Evolutionary conservation across 2,888 invertebrate genomes (phyloP).

Genomic region (Tetragnatha montana): DNA sequence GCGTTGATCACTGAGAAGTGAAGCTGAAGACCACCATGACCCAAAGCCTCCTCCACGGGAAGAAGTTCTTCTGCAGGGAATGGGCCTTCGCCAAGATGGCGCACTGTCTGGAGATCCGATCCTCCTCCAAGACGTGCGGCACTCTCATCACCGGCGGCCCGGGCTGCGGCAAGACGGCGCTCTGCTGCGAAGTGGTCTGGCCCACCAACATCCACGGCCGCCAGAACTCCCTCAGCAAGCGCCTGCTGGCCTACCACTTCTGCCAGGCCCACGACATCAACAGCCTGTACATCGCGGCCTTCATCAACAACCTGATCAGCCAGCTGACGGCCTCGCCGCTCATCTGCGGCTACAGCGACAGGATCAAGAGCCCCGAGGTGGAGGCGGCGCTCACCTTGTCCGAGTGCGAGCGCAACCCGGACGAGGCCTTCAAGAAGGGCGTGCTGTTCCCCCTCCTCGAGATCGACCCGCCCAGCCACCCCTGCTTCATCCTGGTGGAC

Average conservation of each 20-base stretch:
- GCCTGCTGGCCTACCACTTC: constrained; percentile 91
- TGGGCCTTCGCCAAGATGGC: constrained; percentile 97
- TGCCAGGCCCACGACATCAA: constrained; percentile 84
- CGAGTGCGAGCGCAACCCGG: constrained; percentile 90
- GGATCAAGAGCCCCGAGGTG: constrained; percentile 87
- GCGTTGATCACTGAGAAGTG: constrained; percentile 49
- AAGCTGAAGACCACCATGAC: constrained; percentile 72
- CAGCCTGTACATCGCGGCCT: constrained; percentile 89
- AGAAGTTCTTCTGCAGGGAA: constrained; percentile 91
- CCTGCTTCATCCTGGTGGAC: constrained; percentile 90
- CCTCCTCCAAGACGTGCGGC: constrained; percentile 84
- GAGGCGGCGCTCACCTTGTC: constrained; percentile 86
- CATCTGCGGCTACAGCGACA: constrained; percentile 83
- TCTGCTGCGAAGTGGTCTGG: constrained; percentile 74
- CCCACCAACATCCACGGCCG: constrained; percentile 74
- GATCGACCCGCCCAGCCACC: constrained; percentile 87
- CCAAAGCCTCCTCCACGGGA: constrained; percentile 76
- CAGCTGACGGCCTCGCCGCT: constrained; percentile 82
- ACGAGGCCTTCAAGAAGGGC: constrained; percentile 92
- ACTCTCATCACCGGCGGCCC: constrained; percentile 92
- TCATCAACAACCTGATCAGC: constrained; percentile 88
- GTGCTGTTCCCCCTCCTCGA: constrained; percentile 90
- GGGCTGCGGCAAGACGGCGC: constrained; percentile 91
- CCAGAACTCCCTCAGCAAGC: constrained; percentile 82
- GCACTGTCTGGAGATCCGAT: constrained; percentile 90